Base-by-base conservation (phyloP, 1,140 invertebrate species). In the Globodera rostochiensis region DNA sequence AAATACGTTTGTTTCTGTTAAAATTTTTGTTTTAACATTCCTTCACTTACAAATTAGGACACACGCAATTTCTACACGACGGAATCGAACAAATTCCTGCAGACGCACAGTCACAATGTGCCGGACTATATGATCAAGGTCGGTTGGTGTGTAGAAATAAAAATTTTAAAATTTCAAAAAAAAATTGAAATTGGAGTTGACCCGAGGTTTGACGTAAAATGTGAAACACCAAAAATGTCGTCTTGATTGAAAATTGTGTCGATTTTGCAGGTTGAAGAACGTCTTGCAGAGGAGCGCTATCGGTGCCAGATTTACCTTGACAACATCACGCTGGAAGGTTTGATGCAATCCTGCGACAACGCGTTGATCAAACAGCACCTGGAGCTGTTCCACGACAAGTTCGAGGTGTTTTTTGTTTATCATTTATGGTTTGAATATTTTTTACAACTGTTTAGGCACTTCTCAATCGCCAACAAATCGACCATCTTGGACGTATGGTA, bases 61-160 rank as follows among this genome's bases (percentile, higher is more conserved):
- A 99, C 98, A 0, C 95, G 96, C 91, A 91, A 94, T 64, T 99
- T 96, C 92, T 99, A 99, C 90, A 94, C 93, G 13, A 98, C 91
- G 95, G 96, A 4, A 95, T 98, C 60, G 46, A 77, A 49, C n/a
- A 45, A 73, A 19, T 84, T 86, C 66, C 57, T 84, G n/a, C 77
- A 86, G 25, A 6, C 97, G 11, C 11, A 64, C 57, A 76, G 50
- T 95, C 13, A 98, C 91, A 95, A 96, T 1, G 95, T 99, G 50
- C 98, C 96, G 4, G 97, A 99, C 90, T 99, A 99, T 90, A 96
- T 98, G 94, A 98, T 98, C 91, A 96, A 96, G 92, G 94, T 95
- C 84, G 70, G 88, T 80, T 79, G 47, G 7, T 25, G 21, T 36
- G 0, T 3, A 36, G 36, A 36, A 36, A 36, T 25, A 25, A 25